phyloP scores from a whole-genome alignment of 1,140 invertebrate species.

The Saxidomus purpurata region DNA sequence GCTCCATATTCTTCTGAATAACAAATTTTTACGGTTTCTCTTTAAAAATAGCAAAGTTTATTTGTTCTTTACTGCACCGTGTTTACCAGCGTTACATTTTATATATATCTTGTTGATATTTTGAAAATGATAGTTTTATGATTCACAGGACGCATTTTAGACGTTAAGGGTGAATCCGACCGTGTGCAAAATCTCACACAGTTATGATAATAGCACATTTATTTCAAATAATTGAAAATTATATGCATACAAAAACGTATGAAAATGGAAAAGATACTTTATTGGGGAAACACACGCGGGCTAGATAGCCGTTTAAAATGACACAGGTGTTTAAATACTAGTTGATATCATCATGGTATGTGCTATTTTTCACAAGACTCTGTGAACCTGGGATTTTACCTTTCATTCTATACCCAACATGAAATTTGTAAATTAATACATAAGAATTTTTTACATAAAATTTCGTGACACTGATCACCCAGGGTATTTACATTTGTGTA shows the following conservation, averaged over 20 bases:
- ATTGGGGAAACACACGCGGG: background rate
- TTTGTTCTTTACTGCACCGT: background rate
- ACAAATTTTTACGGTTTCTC: background rate
- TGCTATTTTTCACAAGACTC: background rate
- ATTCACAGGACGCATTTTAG: background rate
- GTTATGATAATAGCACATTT: slow-evolving; percentile 8
- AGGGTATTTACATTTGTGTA: background rate
- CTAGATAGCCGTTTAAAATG: background rate
- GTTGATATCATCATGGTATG: background rate
- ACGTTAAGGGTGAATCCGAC: background rate
- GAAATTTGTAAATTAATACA: background rate
- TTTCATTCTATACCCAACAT: background rate
- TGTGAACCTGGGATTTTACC: background rate
- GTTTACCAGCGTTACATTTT: background rate
- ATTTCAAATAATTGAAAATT: slow-evolving; percentile 41
- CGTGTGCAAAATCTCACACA: background rate
- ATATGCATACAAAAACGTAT: slow-evolving; percentile 14
- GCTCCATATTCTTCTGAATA: background rate
- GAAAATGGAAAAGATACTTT: background rate
- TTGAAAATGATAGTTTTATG: background rate
- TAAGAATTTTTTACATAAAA: background rate
- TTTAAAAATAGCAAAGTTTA: background rate
- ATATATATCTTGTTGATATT: background rate
- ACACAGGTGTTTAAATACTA: slow-evolving; percentile 37
- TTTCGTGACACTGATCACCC: background rate